phyloP scores from a whole-genome alignment of 2,797 vertebrate genomes.

The Anguilla obscura region DNA sequence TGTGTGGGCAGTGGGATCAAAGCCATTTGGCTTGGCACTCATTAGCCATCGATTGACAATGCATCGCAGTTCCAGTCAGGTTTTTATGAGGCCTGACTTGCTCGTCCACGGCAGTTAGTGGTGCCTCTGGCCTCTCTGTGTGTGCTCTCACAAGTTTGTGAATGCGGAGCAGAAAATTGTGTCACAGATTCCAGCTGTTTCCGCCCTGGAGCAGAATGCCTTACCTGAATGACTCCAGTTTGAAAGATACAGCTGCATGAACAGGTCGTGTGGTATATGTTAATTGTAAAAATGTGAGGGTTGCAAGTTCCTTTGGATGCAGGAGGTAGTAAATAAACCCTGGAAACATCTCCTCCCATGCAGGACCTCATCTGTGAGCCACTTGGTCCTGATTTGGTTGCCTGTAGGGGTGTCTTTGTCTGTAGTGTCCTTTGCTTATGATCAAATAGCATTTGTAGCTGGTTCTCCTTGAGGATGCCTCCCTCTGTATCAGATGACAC shows the following conservation, averaged over 20 bases:
- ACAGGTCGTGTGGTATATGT: not conserved
- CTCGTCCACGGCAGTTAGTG: not conserved
- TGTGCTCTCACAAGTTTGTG: not conserved
- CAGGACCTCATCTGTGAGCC: not conserved
- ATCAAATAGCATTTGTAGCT: not conserved
- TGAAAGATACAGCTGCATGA: not conserved
- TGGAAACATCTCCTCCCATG: not conserved
- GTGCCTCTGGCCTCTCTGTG: not conserved
- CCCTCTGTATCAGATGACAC: not conserved
- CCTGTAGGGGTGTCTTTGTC: not conserved
- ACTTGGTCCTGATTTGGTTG: not conserved
- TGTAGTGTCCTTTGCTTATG: not conserved
- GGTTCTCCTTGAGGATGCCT: not conserved
- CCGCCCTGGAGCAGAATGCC: not conserved
- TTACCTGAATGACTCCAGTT: not conserved
- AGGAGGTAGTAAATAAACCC: not conserved
- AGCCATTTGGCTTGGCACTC: not conserved
- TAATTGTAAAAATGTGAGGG: not conserved
- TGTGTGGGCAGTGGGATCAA: not conserved
- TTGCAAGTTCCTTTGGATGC: not conserved
- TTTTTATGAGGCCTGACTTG: conserved; percentile 1
- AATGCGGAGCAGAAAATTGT: not conserved
- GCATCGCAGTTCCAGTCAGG: not conserved
- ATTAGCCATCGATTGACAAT: not conserved
- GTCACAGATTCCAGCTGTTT: not conserved